phyloP scores from a whole-genome alignment of 2,888 invertebrate genomes.

The Phaonia tiefii region DNA sequence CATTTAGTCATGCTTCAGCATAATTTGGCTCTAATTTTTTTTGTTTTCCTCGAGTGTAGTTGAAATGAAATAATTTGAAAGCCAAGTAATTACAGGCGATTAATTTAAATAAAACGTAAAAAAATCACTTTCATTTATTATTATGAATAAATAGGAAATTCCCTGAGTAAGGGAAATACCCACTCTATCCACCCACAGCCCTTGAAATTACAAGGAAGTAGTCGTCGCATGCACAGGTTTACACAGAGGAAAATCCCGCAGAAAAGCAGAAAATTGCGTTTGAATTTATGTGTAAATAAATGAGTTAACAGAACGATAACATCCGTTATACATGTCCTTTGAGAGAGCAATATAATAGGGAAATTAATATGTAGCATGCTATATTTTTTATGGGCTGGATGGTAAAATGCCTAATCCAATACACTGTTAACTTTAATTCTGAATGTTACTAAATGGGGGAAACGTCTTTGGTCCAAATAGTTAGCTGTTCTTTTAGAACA shows the following conservation, averaged over 20 bases:
- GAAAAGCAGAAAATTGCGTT: neutral
- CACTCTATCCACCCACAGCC: neutral
- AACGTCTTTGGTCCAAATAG: too few relatives aligned
- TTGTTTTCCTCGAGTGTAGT: neutral
- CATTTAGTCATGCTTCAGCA: conserved; percentile 22
- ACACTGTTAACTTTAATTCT: too few relatives aligned
- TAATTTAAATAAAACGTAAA: conserved; percentile 18
- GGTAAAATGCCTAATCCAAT: too few relatives aligned
- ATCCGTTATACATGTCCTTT: too few relatives aligned
- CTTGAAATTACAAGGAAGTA: neutral
- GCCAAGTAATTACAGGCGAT: conserved; percentile 1
- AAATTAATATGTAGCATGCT: neutral
- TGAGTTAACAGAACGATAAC: too few relatives aligned
- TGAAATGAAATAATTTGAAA: conserved; percentile 25
- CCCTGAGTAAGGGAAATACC: neutral
- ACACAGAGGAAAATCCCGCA: neutral
- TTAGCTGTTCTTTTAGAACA: too few relatives aligned
- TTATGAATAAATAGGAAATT: neutral
- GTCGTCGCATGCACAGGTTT: too few relatives aligned
- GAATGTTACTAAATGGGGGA: too few relatives aligned
- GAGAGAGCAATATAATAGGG: too few relatives aligned
- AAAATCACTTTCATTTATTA: neutral
- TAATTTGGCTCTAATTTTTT: neutral
- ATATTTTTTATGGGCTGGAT: too few relatives aligned
- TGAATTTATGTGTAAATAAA: too few relatives aligned